phyloP scores from a whole-genome alignment of 2,888 invertebrate species.

The Sarcophaga caerulescens region DNA sequence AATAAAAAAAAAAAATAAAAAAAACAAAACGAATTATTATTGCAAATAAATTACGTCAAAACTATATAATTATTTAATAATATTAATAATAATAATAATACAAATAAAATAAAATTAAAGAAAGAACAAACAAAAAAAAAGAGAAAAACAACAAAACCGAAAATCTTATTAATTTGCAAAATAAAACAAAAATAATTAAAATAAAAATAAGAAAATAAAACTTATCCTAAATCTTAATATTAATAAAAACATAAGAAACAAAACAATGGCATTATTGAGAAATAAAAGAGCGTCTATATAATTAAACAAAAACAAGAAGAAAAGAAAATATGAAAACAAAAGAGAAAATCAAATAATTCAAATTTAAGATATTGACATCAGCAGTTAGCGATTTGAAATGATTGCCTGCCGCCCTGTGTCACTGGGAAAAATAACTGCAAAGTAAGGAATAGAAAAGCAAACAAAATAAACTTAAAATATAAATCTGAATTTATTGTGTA shows the following conservation, averaged over 20 bases:
- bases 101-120: conserved; percentile 73
- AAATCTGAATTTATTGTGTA: no score
- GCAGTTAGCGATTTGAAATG: not conserved
- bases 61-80: conserved; percentile 61
- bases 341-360: not conserved
- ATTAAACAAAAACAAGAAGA: not conserved
- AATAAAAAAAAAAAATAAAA: conserved; percentile 28
- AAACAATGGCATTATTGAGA: conserved; percentile 37
- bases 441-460: no score
- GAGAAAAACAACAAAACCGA: conserved; percentile 21
- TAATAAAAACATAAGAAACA: conserved; percentile 37
- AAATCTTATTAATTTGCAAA: conserved; percentile 54
- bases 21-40: conserved; percentile 52
- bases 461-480: no score
- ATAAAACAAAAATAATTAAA: conserved; percentile 48
- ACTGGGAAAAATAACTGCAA: no score
- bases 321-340: not conserved
- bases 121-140: conserved; percentile 10
- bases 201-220: conserved; percentile 38
- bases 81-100: conserved; percentile 36
- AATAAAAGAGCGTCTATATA: not conserved
- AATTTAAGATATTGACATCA: not conserved
- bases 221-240: conserved; percentile 18
- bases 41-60: conserved; percentile 56
- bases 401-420: no score